phyloP scores from a whole-genome alignment of 53 echinoderm and acorn worm genomes.

The Temnopleurus reevesii region DNA sequence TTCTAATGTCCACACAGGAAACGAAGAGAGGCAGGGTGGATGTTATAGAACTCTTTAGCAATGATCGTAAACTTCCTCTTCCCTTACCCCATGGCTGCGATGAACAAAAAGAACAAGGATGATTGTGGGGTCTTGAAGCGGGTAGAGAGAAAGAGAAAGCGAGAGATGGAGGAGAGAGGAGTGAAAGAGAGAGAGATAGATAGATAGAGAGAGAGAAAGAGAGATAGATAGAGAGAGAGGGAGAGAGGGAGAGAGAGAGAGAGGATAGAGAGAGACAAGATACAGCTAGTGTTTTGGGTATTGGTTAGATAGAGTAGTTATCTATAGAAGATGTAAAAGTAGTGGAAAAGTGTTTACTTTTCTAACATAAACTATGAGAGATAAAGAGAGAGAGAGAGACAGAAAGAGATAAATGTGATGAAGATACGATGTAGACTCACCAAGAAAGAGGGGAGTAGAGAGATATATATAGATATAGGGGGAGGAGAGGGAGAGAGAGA shows the following conservation, averaged over 20 bases:
- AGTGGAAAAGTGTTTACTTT: too few species aligned
- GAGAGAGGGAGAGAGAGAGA: not conserved
- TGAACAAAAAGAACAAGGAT: not conserved
- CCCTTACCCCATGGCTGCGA: not conserved
- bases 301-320: too few species aligned
- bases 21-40: not conserved
- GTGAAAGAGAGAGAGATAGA: too few species aligned
- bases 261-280: not conserved
- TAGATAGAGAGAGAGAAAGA: too few species aligned
- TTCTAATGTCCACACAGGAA: slow-evolving; percentile 28
- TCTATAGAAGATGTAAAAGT: too few species aligned
- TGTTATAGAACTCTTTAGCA: slow-evolving; percentile 4
- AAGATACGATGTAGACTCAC: not conserved
- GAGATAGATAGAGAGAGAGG: too few species aligned
- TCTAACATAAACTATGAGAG: too few species aligned
- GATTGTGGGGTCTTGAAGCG: not conserved
- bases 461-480: too few species aligned
- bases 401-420: not conserved
- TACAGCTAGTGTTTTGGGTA: too few species aligned
- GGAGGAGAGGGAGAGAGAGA: not conserved
- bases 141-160: too few species aligned
- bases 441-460: not conserved
- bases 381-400: not conserved
- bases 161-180: too few species aligned
- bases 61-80: slow-evolving; percentile 11